Evolutionary conservation across 1,140 invertebrate genomes (phyloP), one percentile per base, ranked within the genome.

Genomic region (Pissodes strobi): DNA sequence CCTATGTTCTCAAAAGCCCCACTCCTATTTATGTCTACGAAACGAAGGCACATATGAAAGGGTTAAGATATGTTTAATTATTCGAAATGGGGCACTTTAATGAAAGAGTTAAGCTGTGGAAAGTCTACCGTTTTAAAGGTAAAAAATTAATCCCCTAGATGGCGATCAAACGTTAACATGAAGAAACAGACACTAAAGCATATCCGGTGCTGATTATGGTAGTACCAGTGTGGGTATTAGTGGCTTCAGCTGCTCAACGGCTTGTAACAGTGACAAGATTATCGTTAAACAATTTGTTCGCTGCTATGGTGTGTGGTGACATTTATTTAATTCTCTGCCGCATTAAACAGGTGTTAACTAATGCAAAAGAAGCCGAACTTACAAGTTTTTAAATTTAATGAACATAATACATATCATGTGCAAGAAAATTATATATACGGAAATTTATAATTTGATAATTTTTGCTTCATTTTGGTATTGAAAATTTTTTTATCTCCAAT

Each of bases 201-300:
- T 51, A 51, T 51, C 48, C 48, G 48, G 48, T 51, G 22, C 27
- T 51, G 48, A 51, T 51, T 51, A 51, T 51, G 48, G 48, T 51
- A 27, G 48, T 51, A 27, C 12, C n/a, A 25, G 22, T 15, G 19
- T 22, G 38, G 38, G 38, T 15, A 45, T 45, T 21, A 21, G 18
- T 45, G 8, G 17, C 41, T 18, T 45, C 41, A 45, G 41, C 41
- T 45, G 41, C 41, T 21, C 19, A 45, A 45, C 41, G 41, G 18
- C 41, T 19, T 45, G 41, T 45, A 45, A 45, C 48, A 13, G 17
- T 30, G 48, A 51, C 48, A 51, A 30, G 48, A 30, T 51, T 51
- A 51, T 30, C 27, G 48, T 30, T 27, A 30, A 51, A 13, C 48
- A 51, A 51, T 51, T 51, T 51, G 48, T 51, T 17, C 48, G 9